A percentile compares a stretch with the other conserved stretches of the same genome.
These are phyloP conservation scores for Drosophila incognita DNA, from an alignment of 2,888 invertebrate genomes.

Conservation along the genomic window DNA sequence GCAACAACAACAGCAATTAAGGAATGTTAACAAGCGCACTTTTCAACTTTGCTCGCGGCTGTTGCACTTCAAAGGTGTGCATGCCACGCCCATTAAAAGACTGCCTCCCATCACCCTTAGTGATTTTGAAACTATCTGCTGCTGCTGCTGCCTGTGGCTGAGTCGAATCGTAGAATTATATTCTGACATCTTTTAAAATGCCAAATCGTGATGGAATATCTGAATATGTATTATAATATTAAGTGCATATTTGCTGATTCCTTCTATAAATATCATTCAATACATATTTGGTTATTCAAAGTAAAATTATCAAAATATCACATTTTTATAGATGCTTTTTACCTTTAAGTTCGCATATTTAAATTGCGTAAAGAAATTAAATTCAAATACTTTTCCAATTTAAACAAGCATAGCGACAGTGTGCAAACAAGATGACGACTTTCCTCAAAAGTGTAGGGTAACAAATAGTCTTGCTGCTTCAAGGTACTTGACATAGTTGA, in stretches of 20 bases:
- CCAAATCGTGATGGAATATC: neutral
- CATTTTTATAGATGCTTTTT: neutral
- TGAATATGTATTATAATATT: neutral
- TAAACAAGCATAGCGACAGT: neutral
- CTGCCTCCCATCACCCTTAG: neutral
- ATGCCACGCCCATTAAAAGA: slow-evolving; percentile 44
- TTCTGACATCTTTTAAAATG: neutral
- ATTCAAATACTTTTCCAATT: neutral
- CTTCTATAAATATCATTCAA: neutral
- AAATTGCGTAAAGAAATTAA: neutral
- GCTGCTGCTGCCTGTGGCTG: slow-evolving; percentile 37
- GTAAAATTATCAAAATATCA: neutral
- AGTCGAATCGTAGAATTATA: slow-evolving; percentile 25
- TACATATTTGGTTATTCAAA: neutral
- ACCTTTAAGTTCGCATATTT: neutral
- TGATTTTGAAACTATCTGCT: slow-evolving; percentile 32
- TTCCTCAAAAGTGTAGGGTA: slow-evolving; percentile 3
- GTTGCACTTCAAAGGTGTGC: slow-evolving; percentile 77
- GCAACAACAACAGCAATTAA: slow-evolving; percentile 72
- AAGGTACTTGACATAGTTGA: slow-evolving; percentile 14
- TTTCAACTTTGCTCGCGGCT: slow-evolving; percentile 78
- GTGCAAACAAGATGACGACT: neutral
- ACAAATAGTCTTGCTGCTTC: slow-evolving; percentile 3
- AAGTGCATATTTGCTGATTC: neutral
- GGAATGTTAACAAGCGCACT: slow-evolving; percentile 80